Evolutionary conservation across 2,113 vertebrate species (phyloP).

Genomic region (Motacilla tschutschensis): DNA sequence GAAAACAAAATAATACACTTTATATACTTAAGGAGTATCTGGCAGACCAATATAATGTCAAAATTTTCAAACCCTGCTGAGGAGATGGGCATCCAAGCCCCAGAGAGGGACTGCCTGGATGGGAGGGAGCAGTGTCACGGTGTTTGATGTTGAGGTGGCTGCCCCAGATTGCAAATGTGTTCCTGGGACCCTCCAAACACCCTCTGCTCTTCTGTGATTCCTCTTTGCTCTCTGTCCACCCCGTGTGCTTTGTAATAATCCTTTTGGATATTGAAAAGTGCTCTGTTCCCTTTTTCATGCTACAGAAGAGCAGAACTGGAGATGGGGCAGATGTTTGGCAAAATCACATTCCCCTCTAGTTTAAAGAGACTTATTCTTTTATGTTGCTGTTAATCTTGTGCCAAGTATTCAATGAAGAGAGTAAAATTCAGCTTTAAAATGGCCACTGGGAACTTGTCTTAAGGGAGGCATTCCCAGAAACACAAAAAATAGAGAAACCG

Average conservation of each 20-base stretch:
- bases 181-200: not conserved
- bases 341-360: not conserved
- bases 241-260: not conserved
- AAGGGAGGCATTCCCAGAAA: not conserved
- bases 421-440: not conserved
- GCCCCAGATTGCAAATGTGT: not conserved
- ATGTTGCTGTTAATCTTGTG: not conserved
- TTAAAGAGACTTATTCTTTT: not conserved
- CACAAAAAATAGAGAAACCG: not conserved
- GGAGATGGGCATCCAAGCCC: not conserved
- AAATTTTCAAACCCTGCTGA: not conserved
- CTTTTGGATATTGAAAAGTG: not conserved
- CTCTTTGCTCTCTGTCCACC: not conserved
- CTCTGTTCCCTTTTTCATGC: not conserved
- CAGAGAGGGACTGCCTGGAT: not conserved
- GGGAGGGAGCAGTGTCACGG: fast-evolving
- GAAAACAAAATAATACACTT: not conserved
- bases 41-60: not conserved
- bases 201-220: not conserved
- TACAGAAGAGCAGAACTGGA: not conserved
- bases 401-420: not conserved
- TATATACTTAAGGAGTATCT: not conserved
- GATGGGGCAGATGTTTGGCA: not conserved
- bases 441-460: not conserved
- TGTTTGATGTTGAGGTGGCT: not conserved